Base-by-base conservation (phyloP, 2,888 invertebrate species). In the Epiblema foenella region DNA sequence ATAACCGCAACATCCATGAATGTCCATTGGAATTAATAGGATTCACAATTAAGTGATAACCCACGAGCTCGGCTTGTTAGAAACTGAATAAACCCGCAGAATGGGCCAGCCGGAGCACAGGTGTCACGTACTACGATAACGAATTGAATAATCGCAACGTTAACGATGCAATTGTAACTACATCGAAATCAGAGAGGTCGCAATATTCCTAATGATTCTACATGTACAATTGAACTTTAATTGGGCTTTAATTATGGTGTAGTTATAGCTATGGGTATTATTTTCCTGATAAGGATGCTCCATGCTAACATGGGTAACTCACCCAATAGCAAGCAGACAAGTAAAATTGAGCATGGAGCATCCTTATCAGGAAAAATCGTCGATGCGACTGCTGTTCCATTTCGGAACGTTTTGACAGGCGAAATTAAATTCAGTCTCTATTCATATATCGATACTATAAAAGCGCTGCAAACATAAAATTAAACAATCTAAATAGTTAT, bases 1-100 rank as follows among this genome's bases (percentile, higher is more conserved):
- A 8, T 71, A 71, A 62, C 66, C 56, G 66, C 66, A 57, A 67
- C 71, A 57, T 71, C 56, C 71, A 67, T 51, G 62, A 67, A 71
- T 67, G 71, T 71, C 71, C 66, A 71, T 71, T 49, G 56, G 66
- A 67, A 71, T 71, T 62, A 71, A 71, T 71, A 71, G 66, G 54
- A 18, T 29, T 66, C 54, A 67, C 71, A 71, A 67, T 71, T 67
- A 71, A 60, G 56, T 62, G 71, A 70, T 70, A 70, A 71, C 66
- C 71, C 42, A 29, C 56, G 49, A 60, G 51, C 56, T 59, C 59
- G 37, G 66, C 39, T 67, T 62, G 42, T 70, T 54, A 66, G 39
- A 42, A 65, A 46, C 5, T 8, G 56, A 66, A 39, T 24, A 52
- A 64, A 64, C 54, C 64, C 64, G 39, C 54, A 29, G 39, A 37